phyloP scores from a whole-genome alignment of 2,113 vertebrate genomes.

The Antigone vipio region DNA sequence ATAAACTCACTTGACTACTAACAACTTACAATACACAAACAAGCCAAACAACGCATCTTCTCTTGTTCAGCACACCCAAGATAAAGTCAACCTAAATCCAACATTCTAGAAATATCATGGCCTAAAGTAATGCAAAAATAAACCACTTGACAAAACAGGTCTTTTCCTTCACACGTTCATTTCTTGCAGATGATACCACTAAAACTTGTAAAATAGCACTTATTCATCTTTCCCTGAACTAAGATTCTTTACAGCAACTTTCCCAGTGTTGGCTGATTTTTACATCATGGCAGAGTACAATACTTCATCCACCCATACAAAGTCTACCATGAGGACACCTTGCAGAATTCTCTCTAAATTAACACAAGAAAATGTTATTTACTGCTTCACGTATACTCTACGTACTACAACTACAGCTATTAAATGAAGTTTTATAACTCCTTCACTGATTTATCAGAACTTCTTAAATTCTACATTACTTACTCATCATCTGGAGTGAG shows the following conservation, averaged over 20 bases:
- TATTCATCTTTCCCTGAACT: neutral
- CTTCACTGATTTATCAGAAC: neutral
- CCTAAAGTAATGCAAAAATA: neutral
- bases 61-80: neutral
- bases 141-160: neutral
- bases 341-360: neutral
- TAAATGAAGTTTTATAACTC: neutral
- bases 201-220: neutral
- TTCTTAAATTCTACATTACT: constrained; percentile 66
- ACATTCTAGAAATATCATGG: neutral
- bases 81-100: neutral
- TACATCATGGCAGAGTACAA: neutral
- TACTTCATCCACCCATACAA: neutral
- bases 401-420: neutral
- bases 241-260: neutral
- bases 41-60: neutral
- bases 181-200: neutral
- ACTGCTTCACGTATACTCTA: neutral
- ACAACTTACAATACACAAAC: neutral
- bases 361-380: neutral
- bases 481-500: constrained; percentile 98
- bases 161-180: neutral
- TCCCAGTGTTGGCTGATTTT: neutral
- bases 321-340: neutral
- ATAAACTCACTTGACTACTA: neutral